phyloP scores from a whole-genome alignment of 2,113 vertebrate genomes.

The Orycteropus afer region DNA sequence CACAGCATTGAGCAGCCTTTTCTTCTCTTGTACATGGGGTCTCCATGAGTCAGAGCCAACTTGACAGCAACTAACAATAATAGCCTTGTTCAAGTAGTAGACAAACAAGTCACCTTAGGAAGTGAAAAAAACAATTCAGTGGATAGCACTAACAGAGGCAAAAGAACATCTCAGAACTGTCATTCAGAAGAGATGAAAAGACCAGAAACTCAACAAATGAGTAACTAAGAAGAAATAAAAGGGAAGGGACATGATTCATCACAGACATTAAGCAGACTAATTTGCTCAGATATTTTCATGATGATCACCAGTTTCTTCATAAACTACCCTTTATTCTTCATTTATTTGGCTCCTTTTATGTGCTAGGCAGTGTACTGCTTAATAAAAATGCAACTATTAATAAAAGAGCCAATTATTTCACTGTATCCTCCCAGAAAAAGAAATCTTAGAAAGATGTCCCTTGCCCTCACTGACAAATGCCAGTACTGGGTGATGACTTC shows the following conservation, averaged over 20 bases:
- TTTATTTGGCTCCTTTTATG: not conserved
- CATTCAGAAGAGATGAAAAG: not conserved
- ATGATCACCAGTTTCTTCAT: not conserved
- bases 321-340: not conserved
- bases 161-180: not conserved
- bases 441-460: not conserved
- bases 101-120: not conserved
- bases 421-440: not conserved
- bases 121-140: not conserved
- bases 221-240: not conserved
- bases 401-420: not conserved
- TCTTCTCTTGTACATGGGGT: not conserved
- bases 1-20: not conserved
- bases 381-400: slow-evolving; percentile 6
- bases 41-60: no score
- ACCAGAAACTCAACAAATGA: not conserved
- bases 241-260: not conserved
- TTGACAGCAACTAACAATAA: not conserved
- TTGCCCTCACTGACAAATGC: not conserved
- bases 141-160: not conserved
- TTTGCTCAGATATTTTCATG: not conserved
- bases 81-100: slow-evolving; percentile 3
- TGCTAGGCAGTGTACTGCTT: not conserved
- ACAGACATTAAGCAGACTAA: not conserved
- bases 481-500: not conserved